Evolutionary conservation across 2,888 invertebrate species (phyloP).

Genomic region (Plebejus argus): DNA sequence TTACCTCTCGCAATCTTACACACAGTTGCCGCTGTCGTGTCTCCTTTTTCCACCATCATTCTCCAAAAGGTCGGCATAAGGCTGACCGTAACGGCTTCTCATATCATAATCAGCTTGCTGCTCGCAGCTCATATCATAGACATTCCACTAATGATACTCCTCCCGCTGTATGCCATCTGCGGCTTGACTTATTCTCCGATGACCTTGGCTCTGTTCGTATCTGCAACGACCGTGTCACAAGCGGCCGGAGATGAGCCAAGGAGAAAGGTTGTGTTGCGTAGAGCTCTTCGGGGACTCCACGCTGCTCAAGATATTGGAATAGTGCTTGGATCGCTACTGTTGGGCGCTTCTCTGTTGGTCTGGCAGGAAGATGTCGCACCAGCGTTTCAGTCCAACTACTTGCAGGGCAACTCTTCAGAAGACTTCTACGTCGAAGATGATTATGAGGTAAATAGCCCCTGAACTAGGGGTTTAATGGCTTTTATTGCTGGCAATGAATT

Average conservation of each 20-base stretch:
- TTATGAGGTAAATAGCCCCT: constrained; percentile 68
- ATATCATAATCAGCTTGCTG: constrained; percentile 80
- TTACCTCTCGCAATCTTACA: constrained; percentile 83
- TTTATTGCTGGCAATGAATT: too few relatives aligned
- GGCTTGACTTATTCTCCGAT: constrained; percentile 82
- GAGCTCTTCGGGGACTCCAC: constrained; percentile 67
- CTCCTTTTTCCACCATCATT: constrained; percentile 70
- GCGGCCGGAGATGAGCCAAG: constrained; percentile 71
- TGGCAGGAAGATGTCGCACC: constrained; percentile 71
- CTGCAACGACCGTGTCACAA: constrained; percentile 81
- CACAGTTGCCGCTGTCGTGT: constrained; percentile 80
- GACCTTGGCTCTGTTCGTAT: constrained; percentile 79
- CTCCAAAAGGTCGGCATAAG: constrained; percentile 69
- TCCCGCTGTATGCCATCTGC: constrained; percentile 66
- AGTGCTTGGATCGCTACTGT: constrained; percentile 64
- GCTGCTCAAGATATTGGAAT: constrained; percentile 74
- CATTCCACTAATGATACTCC: constrained; percentile 62
- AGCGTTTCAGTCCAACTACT: constrained; percentile 66
- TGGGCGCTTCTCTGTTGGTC: constrained; percentile 73
- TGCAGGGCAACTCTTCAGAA: constrained; percentile 64
- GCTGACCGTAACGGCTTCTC: constrained; percentile 70
- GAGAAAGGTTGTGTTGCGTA: constrained; percentile 62
- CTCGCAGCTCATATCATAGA: constrained; percentile 80
- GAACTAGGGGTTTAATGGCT: too few relatives aligned
- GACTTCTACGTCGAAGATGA: constrained; percentile 80